Conservation (phyloP, 1,140 invertebrate species). For the Neodiprion pinetum region DNA sequence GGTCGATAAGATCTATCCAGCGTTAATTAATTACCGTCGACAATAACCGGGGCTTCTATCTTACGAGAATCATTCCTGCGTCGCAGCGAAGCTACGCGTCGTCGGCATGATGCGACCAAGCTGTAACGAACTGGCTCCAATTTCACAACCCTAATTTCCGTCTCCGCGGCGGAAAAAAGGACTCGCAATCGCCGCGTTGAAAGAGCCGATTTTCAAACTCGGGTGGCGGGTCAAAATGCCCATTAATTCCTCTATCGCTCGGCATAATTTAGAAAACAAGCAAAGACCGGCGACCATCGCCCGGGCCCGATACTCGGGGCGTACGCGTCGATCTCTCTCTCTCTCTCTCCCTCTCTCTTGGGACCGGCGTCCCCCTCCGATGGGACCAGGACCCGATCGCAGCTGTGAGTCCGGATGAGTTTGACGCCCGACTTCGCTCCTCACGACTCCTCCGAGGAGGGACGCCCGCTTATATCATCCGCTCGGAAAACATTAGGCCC, state of each 20-base stretch:
- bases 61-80: no score
- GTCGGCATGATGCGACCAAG: no score
- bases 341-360: constrained; percentile 27
- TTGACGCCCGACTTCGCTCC: constrained; percentile 60
- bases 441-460: constrained; percentile 49
- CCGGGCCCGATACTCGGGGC: background rate
- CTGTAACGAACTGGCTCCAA: no score
- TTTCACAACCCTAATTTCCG: no score
- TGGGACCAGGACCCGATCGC: background rate
- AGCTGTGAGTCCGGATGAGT: constrained; percentile 54
- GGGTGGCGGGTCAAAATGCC: background rate
- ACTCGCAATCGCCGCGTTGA: background rate
- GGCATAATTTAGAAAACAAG: constrained; percentile 5
- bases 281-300: background rate
- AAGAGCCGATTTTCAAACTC: background rate
- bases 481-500: constrained; percentile 55
- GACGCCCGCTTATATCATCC: constrained; percentile 47
- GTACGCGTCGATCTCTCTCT: constrained; percentile 15
- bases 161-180: no score
- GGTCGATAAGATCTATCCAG: background rate
- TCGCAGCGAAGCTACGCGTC: no score
- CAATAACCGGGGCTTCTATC: background rate
- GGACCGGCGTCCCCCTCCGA: background rate
- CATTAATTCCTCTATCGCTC: background rate
- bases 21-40: constrained; percentile 1